Percentiles rank a stretch among this genome's conserved stretches.
phyloP scores from a whole-genome alignment of 2,113 vertebrate species.

The Grus americana region DNA sequence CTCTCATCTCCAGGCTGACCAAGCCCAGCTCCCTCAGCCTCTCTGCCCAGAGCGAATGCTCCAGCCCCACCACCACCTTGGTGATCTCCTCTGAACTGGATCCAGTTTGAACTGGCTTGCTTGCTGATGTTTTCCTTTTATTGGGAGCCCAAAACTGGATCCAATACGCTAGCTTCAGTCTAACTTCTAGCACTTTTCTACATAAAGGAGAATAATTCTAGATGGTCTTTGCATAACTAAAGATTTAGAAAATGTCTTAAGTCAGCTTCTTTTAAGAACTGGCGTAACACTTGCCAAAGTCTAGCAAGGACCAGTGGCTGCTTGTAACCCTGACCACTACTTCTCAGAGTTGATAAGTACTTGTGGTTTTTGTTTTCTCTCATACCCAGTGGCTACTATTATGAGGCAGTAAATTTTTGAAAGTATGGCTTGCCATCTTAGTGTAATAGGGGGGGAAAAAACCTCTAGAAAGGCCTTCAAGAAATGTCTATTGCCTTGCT shows the following conservation, averaged over 20 bases:
- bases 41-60: rapidly evolving
- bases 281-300: neutral
- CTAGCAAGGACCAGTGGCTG: neutral
- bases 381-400: neutral
- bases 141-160: neutral
- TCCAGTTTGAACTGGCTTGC: neutral
- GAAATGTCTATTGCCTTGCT: neutral
- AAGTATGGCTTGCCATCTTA: neutral
- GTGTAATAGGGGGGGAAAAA: neutral
- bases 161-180: neutral
- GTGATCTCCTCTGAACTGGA: neutral
- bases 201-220: neutral
- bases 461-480: neutral
- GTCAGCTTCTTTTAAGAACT: neutral
- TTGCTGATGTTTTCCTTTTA: neutral
- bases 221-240: neutral
- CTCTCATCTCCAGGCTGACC: neutral
- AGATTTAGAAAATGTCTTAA: neutral
- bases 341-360: neutral
- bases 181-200: neutral
- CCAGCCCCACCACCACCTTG: neutral
- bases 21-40: neutral
- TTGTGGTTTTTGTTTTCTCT: neutral
- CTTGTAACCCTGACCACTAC: neutral
- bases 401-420: neutral